phyloP scores from a whole-genome alignment of 2,797 vertebrate genomes.

The Channa striata region DNA sequence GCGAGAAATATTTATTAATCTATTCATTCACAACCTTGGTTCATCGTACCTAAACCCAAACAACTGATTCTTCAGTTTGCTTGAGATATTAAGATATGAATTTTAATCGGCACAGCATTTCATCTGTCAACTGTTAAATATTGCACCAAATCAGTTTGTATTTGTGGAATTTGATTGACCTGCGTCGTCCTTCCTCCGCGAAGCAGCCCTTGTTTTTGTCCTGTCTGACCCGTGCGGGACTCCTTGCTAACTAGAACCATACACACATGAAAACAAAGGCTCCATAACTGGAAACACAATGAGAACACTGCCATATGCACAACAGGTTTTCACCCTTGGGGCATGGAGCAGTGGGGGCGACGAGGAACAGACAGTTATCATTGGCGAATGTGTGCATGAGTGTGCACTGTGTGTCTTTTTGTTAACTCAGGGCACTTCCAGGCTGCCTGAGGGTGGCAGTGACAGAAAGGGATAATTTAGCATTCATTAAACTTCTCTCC shows the following conservation, averaged over 20 bases:
- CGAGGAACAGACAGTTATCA: slow-evolving; percentile 50
- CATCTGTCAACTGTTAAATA: neutral
- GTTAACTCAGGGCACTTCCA: slow-evolving; percentile 10
- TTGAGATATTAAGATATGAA: neutral
- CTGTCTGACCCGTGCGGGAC: neutral
- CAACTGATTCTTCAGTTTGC: too few species aligned
- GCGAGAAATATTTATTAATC: too few species aligned
- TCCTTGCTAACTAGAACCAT: slow-evolving; percentile 33
- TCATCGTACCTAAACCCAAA: too few species aligned
- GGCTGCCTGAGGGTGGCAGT: slow-evolving; percentile 39
- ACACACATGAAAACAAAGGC: slow-evolving; percentile 19
- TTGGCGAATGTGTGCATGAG: slow-evolving; percentile 18
- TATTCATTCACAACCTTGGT: too few species aligned
- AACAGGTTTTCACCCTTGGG: slow-evolving; percentile 15
- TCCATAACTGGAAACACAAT: slow-evolving; percentile 34
- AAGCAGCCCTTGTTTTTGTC: slow-evolving; percentile 15
- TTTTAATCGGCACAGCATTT: too few species aligned
- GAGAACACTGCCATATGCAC: slow-evolving; percentile 19
- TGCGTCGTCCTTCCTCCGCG: slow-evolving; percentile 16
- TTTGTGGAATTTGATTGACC: neutral
- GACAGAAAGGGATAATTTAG: slow-evolving; percentile 59
- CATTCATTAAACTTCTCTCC: slow-evolving; percentile 59
- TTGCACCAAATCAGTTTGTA: neutral
- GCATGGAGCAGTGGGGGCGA: slow-evolving; percentile 35
- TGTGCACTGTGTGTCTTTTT: slow-evolving; percentile 20